Evolutionary conservation across 2,113 vertebrate genomes (phyloP), one percentile per base, ranked within the genome.

Genomic region (Ictidomys tridecemlineatus): DNA sequence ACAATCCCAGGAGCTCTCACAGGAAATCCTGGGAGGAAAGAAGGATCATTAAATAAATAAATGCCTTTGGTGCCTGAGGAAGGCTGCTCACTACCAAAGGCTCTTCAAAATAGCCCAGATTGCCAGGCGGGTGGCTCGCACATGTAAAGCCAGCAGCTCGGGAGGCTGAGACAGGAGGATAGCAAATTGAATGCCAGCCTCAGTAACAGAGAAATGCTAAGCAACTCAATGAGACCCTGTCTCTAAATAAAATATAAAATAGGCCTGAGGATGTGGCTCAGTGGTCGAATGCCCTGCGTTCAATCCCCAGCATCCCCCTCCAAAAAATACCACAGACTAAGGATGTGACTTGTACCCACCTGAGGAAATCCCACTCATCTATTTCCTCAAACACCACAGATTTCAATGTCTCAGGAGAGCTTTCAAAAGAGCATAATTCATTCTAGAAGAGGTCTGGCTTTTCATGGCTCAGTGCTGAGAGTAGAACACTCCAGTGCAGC

Each of bases 1-100:
- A 95, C 85, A 96, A 88, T 58, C 48, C 93, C 48, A 48, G 87
- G 53, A 95, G 12, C 65, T 85, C 93, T 94, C 90, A 94, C 84
- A 69, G 90, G 95, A 93, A 74, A 89, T 94, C 89, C 97, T 95
- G 79, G 53, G 37, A 69, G 74, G n/a, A 22, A 12, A 93, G 91
- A 85, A 61, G 0, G 0, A 63, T 8, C n/a, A 32, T 51, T 86
- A 92, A 94, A 85, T 58, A 91, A 96, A 96, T 67, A 82, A 76
- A 79, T 84, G 74, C 28, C 42, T 72, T n/a, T 0, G 0, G 94
- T 84, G 72, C 51, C 67, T 87, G 84, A 97, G 96, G 14, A 86
- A 97, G 93, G 70, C 92, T 72, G 53, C 63, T 77, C 85, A 94
- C 95, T 96, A 77, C 78, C 1, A 0, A 90, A 76, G n/a, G 9